These are phyloP conservation scores for Macaca fascicularis DNA, from an alignment of 2,113 vertebrate species.

Conservation along the genomic window T2T-MFA8v1.1 NC_088375.1:193644501-193645000, in stretches of 20 bases:
- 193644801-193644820: neutral
- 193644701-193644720: neutral
- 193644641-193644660: neutral
- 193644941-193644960: neutral
- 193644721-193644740: neutral
- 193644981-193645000: neutral
- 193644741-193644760: neutral
- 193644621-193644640: neutral
- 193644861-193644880: neutral
- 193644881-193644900: neutral
- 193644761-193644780: neutral
- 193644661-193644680: neutral
- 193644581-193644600: neutral
- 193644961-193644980: neutral
- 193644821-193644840: neutral
- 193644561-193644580: neutral
- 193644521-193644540: neutral
- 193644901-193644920: neutral
- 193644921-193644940: neutral
- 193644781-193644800: conserved; percentile 21
- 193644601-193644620: neutral
- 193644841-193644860: neutral
- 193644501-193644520: neutral
- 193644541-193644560: neutral
- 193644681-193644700: neutral